Base-by-base conservation (phyloP, 2,797 vertebrate species). In the Echiichthys vipera region DNA sequence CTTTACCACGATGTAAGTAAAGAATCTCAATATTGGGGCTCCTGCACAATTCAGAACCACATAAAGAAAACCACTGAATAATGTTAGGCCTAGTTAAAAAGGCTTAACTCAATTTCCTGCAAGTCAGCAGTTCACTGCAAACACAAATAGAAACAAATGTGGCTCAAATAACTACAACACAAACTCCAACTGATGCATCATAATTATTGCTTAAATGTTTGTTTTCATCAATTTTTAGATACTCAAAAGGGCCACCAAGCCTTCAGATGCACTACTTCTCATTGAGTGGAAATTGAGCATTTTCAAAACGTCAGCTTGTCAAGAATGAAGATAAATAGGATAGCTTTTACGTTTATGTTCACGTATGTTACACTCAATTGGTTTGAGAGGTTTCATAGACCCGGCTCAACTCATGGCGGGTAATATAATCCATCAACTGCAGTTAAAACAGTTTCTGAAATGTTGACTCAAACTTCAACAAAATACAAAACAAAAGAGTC, bases 41-140 rank as follows among this genome's bases (percentile, higher is more conserved):
- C 47, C 22, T 56, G 62, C 50, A 77, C 36, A 30, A 53, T 65
- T 54, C n/a, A 55, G 25, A 73, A 36, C 42, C 76, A 72, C 53
- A 63, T 53, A 43, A 74, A 77, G 18, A 70, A 61, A 70, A 73
- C 2, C 39, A 56, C 15, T 66, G 57, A 83, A 76, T 61, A 63
- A 70, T 43, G 20, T 20, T 32, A 71, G 15, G 20, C 34, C 39
- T 30, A 20, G 25, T 70, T 75, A 49, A 66, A 57, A 74, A 65
- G 57, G 65, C 15, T 29, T 68, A 13, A 15, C 9, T 47, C 32
- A 53, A 50, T 37, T 8, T 62, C 39, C 24, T 42, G 34, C 9
- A 63, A 56, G 24, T 14, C 6, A 2, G 47, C 2, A 39, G 7
- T 30, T 76, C 13, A 32, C 18, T 32, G 25, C 43, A 71, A 71